Percentiles rank a stretch among this genome's conserved stretches.
phyloP scores from a whole-genome alignment of 2,797 vertebrate genomes.

The Sebastiscus albofasciatus region DNA sequence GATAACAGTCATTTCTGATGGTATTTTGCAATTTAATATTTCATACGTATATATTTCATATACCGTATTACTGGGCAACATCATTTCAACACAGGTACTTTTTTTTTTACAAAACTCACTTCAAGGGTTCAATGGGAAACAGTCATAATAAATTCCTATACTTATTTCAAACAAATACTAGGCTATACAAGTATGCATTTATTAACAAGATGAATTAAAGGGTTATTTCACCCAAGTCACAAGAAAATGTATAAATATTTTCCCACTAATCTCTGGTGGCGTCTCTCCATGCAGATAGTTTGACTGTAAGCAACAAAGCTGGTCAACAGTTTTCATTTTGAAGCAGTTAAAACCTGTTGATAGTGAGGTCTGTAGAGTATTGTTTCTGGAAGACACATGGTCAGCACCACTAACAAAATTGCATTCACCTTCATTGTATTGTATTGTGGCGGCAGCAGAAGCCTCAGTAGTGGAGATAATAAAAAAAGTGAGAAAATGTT shows the following conservation, averaged over 20 bases:
- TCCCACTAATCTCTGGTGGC: not conserved
- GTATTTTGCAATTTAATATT: slow-evolving; percentile 33
- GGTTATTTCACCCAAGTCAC: slow-evolving; percentile 8
- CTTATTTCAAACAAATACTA: slow-evolving; percentile 12
- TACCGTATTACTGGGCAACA: slow-evolving; percentile 6
- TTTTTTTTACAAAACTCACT: slow-evolving; percentile 32
- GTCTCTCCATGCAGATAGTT: not conserved
- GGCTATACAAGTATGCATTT: not conserved
- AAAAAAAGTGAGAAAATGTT: not conserved
- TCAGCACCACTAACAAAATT: slow-evolving; percentile 7
- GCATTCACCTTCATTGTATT: not conserved
- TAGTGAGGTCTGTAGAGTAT: slow-evolving; percentile 17
- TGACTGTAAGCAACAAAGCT: not conserved
- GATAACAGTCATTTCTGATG: slow-evolving; percentile 5
- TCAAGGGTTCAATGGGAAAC: slow-evolving; percentile 6
- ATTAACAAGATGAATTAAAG: slow-evolving; percentile 20
- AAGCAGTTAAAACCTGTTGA: not conserved
- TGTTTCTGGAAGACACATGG: slow-evolving; percentile 28
- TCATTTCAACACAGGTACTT: slow-evolving; percentile 23
- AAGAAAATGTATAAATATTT: slow-evolving; percentile 4
- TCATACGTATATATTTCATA: slow-evolving; percentile 17
- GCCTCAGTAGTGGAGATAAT: not conserved
- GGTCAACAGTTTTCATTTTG: not conserved
- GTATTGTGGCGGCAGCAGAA: slow-evolving; percentile 2
- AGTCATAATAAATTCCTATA: slow-evolving; percentile 19